Percentiles rank a stretch among this genome's conserved stretches.
These are phyloP conservation scores for Andricus curvator DNA, from an alignment of 2,888 invertebrate species.

Conservation along the genomic window DNA sequence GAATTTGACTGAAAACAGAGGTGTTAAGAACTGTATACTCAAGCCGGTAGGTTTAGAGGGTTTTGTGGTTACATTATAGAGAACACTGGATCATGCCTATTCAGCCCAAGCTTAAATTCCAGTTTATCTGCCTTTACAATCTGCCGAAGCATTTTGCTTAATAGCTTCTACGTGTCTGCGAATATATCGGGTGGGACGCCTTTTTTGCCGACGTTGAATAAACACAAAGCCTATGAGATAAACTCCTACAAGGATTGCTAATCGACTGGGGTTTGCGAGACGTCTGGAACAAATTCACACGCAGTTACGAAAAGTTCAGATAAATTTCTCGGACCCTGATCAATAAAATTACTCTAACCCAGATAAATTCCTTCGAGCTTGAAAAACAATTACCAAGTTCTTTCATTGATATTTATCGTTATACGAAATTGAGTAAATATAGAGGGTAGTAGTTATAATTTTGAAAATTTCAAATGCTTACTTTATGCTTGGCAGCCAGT, in stretches of 20 bases:
- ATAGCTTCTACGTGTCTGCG: slow-evolving; percentile 74
- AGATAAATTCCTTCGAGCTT: background rate
- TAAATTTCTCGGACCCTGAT: background rate
- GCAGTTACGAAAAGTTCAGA: background rate
- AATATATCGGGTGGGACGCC: slow-evolving; percentile 65
- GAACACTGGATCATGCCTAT: background rate
- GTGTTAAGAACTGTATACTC: background rate
- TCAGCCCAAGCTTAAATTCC: slow-evolving; percentile 66
- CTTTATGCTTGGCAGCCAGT: too few species aligned
- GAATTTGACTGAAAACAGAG: background rate
- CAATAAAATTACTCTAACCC: background rate
- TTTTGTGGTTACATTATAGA: background rate
- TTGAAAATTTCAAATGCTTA: too few species aligned
- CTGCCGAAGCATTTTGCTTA: slow-evolving; percentile 67
- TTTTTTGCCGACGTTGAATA: slow-evolving; percentile 34
- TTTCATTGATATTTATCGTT: background rate
- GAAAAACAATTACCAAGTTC: background rate
- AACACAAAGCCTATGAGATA: slow-evolving; percentile 24
- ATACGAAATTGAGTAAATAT: background rate
- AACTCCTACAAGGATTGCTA: background rate
- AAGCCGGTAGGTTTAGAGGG: background rate
- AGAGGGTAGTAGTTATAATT: too few species aligned
- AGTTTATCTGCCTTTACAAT: slow-evolving; percentile 65
- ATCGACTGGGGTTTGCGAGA: background rate
- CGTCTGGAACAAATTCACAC: background rate